Evolutionary conservation across 2,797 vertebrate species (phyloP).

Genomic region (Argentina silus): DNA sequence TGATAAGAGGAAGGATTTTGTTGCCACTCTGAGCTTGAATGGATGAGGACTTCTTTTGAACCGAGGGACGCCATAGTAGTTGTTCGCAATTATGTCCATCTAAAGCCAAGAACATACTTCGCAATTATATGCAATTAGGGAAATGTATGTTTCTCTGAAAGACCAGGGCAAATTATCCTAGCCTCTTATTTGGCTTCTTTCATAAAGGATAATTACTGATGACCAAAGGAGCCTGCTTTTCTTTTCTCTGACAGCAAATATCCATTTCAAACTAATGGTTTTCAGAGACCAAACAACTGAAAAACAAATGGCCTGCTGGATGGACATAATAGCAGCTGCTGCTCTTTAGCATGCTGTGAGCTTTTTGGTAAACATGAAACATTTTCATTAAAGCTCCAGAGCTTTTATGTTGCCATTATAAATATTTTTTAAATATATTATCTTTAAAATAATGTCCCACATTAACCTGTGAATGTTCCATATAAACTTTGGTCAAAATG

Average conservation of each 20-base stretch:
- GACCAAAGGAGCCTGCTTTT: conserved; percentile 68
- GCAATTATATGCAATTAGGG: conserved; percentile 82
- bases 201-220: conserved; percentile 78
- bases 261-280: conserved; percentile 63
- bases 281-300: background rate
- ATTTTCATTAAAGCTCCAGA: conserved; percentile 33
- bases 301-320: conserved; percentile 11
- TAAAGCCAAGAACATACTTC: conserved; percentile 75
- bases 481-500: too few species aligned
- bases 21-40: conserved; percentile 54
- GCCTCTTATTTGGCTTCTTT: conserved; percentile 75
- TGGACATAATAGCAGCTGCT: conserved; percentile 9
- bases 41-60: conserved; percentile 71
- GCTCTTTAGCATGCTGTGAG: conserved; percentile 24
- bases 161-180: conserved; percentile 71
- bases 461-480: background rate
- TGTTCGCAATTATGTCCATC: conserved; percentile 75
- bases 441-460: background rate
- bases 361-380: conserved; percentile 20
- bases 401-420: conserved; percentile 22
- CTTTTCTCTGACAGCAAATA: conserved; percentile 13
- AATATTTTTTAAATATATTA: background rate
- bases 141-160: conserved; percentile 77
- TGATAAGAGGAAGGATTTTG: background rate
- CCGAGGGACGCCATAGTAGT: conserved; percentile 65